Conservation (phyloP, 2,888 invertebrate genomes). For the Cylindroiulus punctatus region DNA sequence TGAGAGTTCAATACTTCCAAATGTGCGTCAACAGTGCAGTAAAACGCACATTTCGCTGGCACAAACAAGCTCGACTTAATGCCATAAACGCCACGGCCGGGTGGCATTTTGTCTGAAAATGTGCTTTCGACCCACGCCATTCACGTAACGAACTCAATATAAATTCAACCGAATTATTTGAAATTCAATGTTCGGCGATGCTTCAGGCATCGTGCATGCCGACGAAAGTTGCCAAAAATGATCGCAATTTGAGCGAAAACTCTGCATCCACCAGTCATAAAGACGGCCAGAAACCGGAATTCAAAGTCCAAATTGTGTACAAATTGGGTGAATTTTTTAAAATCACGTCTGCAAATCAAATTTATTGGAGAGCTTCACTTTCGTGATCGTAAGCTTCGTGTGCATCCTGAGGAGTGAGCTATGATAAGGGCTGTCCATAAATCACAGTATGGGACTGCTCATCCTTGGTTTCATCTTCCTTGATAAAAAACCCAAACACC, state of each 20-base stretch:
- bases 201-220: neutral
- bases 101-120: neutral
- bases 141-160: neutral
- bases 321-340: neutral
- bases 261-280: neutral
- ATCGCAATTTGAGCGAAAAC: neutral
- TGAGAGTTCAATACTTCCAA: slow-evolving; percentile 12
- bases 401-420: neutral
- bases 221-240: neutral
- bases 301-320: neutral
- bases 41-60: neutral
- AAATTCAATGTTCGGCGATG: neutral
- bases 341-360: slow-evolving; percentile 3
- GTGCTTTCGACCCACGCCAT: neutral
- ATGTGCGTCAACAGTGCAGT: neutral
- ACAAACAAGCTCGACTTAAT: neutral
- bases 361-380: neutral
- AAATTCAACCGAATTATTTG: slow-evolving; percentile 21
- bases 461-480: no score
- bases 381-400: neutral
- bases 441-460: no score
- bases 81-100: neutral
- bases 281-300: neutral
- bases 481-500: no score
- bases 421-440: neutral